Conservation (phyloP, 1,140 invertebrate genomes). For the Papilio polyxenes region DNA sequence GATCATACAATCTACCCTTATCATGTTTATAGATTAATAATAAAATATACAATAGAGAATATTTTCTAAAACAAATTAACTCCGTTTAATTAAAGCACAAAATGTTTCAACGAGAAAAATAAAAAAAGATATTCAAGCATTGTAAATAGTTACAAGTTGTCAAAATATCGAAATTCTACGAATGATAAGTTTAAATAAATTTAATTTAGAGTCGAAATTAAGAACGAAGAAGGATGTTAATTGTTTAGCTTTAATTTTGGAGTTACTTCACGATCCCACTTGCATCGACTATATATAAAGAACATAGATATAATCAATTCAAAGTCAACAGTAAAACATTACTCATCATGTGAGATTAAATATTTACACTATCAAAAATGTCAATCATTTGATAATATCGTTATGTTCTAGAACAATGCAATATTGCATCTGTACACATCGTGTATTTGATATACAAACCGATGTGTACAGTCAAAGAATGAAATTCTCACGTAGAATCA, state of each 20-base stretch:
- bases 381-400: constrained; percentile 4
- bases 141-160: too few relatives aligned
- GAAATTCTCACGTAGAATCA: neutral
- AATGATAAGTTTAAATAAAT: too few relatives aligned
- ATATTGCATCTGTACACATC: constrained; percentile 15
- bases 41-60: too few relatives aligned
- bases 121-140: too few relatives aligned
- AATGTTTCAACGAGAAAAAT: too few relatives aligned
- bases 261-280: neutral
- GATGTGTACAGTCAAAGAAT: neutral
- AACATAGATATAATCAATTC: neutral
- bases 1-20: too few relatives aligned
- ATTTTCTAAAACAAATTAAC: too few relatives aligned
- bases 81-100: too few relatives aligned
- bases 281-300: neutral
- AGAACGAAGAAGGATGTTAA: too few relatives aligned
- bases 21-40: too few relatives aligned
- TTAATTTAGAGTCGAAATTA: too few relatives aligned
- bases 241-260: neutral
- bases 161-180: too few relatives aligned
- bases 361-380: constrained; percentile 16
- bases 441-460: constrained; percentile 7
- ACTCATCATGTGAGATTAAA: constrained; percentile 6
- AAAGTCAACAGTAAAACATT: neutral
- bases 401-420: constrained; percentile 25